Evolutionary conservation across 2,888 invertebrate species (phyloP).

Genomic region (Cheiracanthium punctorium): DNA sequence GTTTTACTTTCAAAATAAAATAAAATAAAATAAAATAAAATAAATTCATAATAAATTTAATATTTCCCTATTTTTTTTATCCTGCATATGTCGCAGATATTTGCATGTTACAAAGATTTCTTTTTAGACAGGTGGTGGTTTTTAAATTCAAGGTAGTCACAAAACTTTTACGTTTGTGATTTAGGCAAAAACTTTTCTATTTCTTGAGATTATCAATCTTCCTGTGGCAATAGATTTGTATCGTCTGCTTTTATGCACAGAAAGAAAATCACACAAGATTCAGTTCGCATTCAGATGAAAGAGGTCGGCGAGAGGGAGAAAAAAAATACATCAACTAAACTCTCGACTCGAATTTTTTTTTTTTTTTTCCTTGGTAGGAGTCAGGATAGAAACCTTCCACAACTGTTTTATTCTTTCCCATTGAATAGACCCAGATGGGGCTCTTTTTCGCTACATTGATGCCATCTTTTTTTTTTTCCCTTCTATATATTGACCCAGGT

Average conservation of each 20-base stretch:
- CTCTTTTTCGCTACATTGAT: background rate
- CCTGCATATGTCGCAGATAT: too few relatives aligned
- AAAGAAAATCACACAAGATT: background rate
- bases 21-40: too few relatives aligned
- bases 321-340: background rate
- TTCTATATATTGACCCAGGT: slow-evolving; percentile 12
- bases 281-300: background rate
- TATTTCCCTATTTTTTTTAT: too few relatives aligned
- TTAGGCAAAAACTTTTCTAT: background rate
- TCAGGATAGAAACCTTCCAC: background rate
- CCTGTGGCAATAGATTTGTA: background rate
- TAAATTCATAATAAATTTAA: too few relatives aligned
- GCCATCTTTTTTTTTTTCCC: slow-evolving; percentile 9
- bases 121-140: background rate
- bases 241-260: background rate
- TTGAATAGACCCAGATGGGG: slow-evolving; percentile 8
- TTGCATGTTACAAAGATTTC: background rate
- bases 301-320: background rate
- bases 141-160: background rate
- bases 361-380: background rate
- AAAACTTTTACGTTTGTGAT: background rate
- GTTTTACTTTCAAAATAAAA: too few relatives aligned
- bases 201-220: background rate
- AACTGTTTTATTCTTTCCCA: slow-evolving; percentile 8
- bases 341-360: too few relatives aligned